A percentile compares a stretch with the other conserved stretches of the same genome.
Evolutionary conservation across 2,113 vertebrate species (phyloP).

Genomic region (Tangachromis dhanisi): DNA sequence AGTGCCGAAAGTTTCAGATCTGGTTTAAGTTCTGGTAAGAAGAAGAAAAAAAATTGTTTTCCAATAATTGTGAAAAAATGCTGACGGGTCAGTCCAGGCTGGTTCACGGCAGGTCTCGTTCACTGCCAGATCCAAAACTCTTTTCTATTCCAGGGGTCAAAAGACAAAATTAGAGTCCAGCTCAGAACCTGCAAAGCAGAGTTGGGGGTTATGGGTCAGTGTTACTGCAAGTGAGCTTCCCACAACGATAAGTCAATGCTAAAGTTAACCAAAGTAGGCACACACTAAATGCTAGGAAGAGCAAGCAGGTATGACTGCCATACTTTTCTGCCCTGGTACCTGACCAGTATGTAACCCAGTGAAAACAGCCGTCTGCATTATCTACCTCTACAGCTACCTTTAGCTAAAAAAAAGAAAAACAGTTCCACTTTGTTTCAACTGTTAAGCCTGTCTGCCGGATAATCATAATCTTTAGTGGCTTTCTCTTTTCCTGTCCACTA

Average conservation of each 20-base stretch:
- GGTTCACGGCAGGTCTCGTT: conserved; percentile 42
- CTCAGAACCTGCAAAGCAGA: conserved; percentile 71
- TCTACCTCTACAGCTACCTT: conserved; percentile 25
- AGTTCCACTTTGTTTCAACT: conserved; percentile 54
- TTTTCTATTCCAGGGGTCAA: conserved; percentile 37
- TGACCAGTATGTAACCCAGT: neutral
- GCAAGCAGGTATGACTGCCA: neutral
- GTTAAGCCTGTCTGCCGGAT: conserved; percentile 41
- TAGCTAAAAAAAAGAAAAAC: conserved; percentile 30
- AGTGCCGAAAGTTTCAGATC: neutral
- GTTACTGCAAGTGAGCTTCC: conserved; percentile 61
- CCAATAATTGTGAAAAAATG: conserved; percentile 1
- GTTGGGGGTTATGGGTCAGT: conserved; percentile 74
- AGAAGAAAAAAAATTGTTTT: neutral
- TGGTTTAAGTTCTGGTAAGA: neutral
- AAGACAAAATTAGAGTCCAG: conserved; percentile 49
- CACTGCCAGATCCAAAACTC: conserved; percentile 68
- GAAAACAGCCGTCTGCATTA: conserved; percentile 5
- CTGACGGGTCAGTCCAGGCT: conserved; percentile 53
- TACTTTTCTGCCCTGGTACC: conserved; percentile 3
- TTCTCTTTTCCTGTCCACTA: neutral
- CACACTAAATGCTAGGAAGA: neutral
- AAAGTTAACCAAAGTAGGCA: conserved; percentile 14
- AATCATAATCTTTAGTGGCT: conserved; percentile 20
- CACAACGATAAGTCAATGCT: neutral